phyloP scores from a whole-genome alignment of 2,888 invertebrate genomes.

The Barypeithes pellucidus region DNA sequence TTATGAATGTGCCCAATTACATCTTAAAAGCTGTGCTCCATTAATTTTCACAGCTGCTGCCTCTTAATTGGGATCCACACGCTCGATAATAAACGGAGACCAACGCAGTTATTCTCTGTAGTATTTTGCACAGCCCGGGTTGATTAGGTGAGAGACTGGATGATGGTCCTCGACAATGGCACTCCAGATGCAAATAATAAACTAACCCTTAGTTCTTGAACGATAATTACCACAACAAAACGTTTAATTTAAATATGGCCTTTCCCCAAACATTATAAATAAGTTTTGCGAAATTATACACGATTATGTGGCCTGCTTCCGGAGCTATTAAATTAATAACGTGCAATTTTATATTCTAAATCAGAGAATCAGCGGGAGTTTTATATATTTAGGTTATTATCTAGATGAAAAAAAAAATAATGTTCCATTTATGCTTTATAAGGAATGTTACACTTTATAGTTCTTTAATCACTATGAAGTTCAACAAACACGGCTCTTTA shows the following conservation, averaged over 20 bases:
- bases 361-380: slow-evolving; percentile 17
- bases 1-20: slow-evolving; percentile 79
- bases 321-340: slow-evolving; percentile 22
- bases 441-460: slow-evolving; percentile 21
- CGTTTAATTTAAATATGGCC: slow-evolving; percentile 43
- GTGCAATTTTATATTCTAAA: slow-evolving; percentile 25
- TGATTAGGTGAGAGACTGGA: slow-evolving; percentile 59
- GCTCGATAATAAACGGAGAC: slow-evolving; percentile 73
- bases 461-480: slow-evolving; percentile 5
- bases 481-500: slow-evolving; percentile 19
- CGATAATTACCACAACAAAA: slow-evolving; percentile 49
- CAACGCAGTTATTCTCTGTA: slow-evolving; percentile 55
- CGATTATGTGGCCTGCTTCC: slow-evolving; percentile 16
- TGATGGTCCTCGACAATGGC: slow-evolving; percentile 55
- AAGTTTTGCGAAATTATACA: slow-evolving; percentile 25
- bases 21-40: slow-evolving; percentile 78
- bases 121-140: slow-evolving; percentile 44
- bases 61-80: slow-evolving; percentile 76
- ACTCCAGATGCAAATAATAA: slow-evolving; percentile 56
- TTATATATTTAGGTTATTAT: slow-evolving; percentile 16
- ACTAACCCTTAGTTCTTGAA: slow-evolving; percentile 47
- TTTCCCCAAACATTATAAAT: slow-evolving; percentile 32
- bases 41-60: slow-evolving; percentile 78
- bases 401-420: slow-evolving; percentile 1
- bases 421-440: slow-evolving; percentile 8